Percentiles rank a stretch among this genome's conserved stretches.
Evolutionary conservation across 2,888 invertebrate genomes (phyloP).

Genomic region (Nysson spinosus): DNA sequence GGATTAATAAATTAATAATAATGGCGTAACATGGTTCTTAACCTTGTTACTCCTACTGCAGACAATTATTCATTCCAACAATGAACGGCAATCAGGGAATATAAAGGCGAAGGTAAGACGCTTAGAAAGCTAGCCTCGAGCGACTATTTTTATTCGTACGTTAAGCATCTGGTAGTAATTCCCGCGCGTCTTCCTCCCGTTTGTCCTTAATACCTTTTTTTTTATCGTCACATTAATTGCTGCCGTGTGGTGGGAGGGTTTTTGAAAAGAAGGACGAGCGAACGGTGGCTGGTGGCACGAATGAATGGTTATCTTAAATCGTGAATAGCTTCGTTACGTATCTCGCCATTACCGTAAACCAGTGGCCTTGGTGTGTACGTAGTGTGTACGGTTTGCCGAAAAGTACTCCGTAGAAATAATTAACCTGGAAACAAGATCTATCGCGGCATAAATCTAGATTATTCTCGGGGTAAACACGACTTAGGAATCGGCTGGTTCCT

Average conservation of each 20-base stretch:
- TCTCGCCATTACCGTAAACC: constrained; percentile 30
- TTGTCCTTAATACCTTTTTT: constrained; percentile 15
- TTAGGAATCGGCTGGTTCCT: constrained; percentile 23
- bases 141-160: not conserved
- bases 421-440: constrained; percentile 37
- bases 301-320: constrained; percentile 35
- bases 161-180: not conserved
- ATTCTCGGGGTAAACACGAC: not conserved
- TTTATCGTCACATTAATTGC: constrained; percentile 43
- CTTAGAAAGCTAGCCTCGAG: not conserved
- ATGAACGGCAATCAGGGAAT: too few species aligned
- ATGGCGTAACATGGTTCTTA: too few species aligned
- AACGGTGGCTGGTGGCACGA: constrained; percentile 9
- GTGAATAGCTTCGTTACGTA: constrained; percentile 29
- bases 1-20: too few species aligned
- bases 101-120: too few species aligned
- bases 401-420: constrained; percentile 37
- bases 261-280: constrained; percentile 20
- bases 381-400: constrained; percentile 8
- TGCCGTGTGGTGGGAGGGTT: constrained; percentile 11
- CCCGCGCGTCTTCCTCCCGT: not conserved
- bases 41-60: too few species aligned
- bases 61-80: too few species aligned
- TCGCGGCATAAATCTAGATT: constrained; percentile 34
- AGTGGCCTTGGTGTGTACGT: not conserved